Evolutionary conservation across 2,113 vertebrate genomes (phyloP), one percentile per base, ranked within the genome.

Genomic region (Oxyura jamaicensis): DNA sequence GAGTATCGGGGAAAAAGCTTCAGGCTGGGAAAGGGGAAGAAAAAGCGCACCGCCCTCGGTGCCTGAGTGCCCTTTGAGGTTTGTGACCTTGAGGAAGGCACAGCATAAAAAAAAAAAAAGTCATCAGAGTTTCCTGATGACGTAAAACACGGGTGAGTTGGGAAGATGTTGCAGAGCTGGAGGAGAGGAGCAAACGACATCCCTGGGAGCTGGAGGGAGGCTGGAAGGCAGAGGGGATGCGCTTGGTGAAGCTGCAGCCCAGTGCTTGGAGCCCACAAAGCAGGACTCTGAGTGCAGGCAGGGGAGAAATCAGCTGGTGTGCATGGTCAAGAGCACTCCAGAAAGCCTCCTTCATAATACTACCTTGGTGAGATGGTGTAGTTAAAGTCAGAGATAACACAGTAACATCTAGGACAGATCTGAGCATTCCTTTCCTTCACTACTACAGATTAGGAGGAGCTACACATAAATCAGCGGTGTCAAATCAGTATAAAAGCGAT

Each of bases 1-100:
- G 80, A 71, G 68, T 9, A 20, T 26, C 21, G 2, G 2, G 63
- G 59, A 8, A 33, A 39, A 53, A 60, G 33, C 76, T 74, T 44
- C 22, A 11, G 22, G 22, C 39, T 65, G 68, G 76, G 88, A 17
- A 58, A 59, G 78, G 73, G 73, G 93, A 68, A 60, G 1, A 2
- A 13, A 9, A 33, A 21, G 56, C 9, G 5, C 76, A 50, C 2
- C 1, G 3, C 16, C 0, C 58, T 17, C 17, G 42, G 74, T 18
- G 63, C 72, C 20, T 0, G 3, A 11, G n/a, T 73, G 63, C 39
- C 42, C 58, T 79, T 39, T 55, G 88, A 63, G 66, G 81, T 48
- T 4, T 36, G 60, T 90, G 93, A 92, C 93, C 93, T 94, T 88
- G 86, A 68, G 86, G 73, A 69, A 88, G 69, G n/a, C 42, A 11